Base-by-base conservation (phyloP, 2,888 invertebrate species). In the Germaria angustata region DNA sequence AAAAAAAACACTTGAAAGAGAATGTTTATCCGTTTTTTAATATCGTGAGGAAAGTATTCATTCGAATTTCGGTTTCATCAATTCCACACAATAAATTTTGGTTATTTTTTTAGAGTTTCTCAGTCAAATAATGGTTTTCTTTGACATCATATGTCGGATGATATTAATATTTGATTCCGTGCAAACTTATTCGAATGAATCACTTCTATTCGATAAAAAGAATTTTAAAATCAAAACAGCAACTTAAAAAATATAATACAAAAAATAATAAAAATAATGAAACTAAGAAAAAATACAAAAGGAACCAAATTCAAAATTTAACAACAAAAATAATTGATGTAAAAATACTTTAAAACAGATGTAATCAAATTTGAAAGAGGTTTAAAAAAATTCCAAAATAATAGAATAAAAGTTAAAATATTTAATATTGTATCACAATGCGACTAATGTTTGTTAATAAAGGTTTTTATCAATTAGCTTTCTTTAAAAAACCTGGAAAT, bases 381-480 rank as follows among this genome's bases (percentile, higher is more conserved):
- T 55, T n/a, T 39, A 1, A 39, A 59, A 61, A 28, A 17, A 8
- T 39, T 39, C 11, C n/a, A 15, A 11, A 4, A 32, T 4, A 24
- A 9, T 1, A 2, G 4, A 2, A 9, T n/a, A 1, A 22, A 0
- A 8, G 15, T 28, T 28, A 32, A 44, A 63, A 13, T 32, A 1
- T 57, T 36, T 9, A 13, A 34, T 28, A 61, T 1, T 61, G 9
- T 61, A 63, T 63, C 28, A 46, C 28, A 63, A 63, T 32, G 28
- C 20, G 32, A 8, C 34, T 22, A 5, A 11, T 41, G 59, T 46
- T 8, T 46, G 7, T 20, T 49, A 17, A 41, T 22, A 39, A 39
- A 39, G 24, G 13, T 61, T 28, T 28, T 28, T 5, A 8, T 53
- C 8, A 32, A 32, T 13, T 13, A 13, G 13, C 11, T 39, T 24